phyloP scores from a whole-genome alignment of 2,888 invertebrate genomes.

The Calameuta idolon region DNA sequence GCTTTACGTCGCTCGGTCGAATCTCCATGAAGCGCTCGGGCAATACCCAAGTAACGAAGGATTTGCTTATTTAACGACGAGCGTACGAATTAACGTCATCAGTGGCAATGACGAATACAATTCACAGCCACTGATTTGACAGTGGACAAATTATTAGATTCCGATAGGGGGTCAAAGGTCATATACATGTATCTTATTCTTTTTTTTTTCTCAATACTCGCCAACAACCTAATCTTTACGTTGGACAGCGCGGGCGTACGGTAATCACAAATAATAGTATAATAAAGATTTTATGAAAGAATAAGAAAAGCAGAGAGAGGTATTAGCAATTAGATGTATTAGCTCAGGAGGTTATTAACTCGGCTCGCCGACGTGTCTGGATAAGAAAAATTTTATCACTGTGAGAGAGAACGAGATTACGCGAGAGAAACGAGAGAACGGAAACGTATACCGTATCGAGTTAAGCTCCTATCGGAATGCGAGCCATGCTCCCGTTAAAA shows the following conservation, averaged over 20 bases:
- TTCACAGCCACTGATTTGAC: background rate
- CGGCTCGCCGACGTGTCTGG: constrained; percentile 26
- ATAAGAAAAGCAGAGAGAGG: constrained; percentile 11
- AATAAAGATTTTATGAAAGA: constrained; percentile 59
- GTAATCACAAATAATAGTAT: constrained; percentile 34
- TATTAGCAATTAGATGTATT: constrained; percentile 58
- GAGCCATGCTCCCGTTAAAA: constrained; percentile 45
- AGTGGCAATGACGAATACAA: background rate
- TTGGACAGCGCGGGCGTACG: background rate
- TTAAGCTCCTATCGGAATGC: constrained; percentile 42
- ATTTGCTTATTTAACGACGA: background rate
- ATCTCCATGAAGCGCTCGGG: background rate
- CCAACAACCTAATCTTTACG: background rate
- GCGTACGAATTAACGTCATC: background rate
- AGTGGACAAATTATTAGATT: background rate
- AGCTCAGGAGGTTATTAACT: constrained; percentile 53
- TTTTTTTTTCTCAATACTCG: background rate
- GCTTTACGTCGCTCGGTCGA: background rate
- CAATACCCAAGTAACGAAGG: background rate
- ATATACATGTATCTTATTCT: background rate
- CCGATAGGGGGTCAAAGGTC: background rate
- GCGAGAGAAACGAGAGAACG: constrained; percentile 2
- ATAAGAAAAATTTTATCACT: constrained; percentile 42
- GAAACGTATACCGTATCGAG: constrained; percentile 17
- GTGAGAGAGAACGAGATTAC: constrained; percentile 10